Percentiles rank a stretch among this genome's conserved stretches.
Evolutionary conservation across 2,113 vertebrate species (phyloP).

Genomic region (Periophthalmodon schlosseri): DNA sequence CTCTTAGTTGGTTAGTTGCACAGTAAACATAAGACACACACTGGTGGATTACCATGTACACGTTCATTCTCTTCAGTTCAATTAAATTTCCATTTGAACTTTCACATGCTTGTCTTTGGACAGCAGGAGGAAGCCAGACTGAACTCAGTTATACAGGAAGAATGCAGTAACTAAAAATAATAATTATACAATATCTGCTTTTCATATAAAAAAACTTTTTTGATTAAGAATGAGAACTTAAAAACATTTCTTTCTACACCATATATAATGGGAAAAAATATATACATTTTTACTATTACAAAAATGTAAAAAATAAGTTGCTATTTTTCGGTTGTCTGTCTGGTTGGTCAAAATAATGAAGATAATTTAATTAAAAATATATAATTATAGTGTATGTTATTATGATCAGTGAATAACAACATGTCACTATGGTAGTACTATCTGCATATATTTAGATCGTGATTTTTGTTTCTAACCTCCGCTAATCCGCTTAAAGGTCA

Average conservation of each 20-base stretch:
- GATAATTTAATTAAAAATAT: slow-evolving; percentile 8
- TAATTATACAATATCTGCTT: not conserved
- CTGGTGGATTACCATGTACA: too few relatives aligned
- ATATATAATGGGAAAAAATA: not conserved
- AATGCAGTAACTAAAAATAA: not conserved
- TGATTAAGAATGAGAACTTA: not conserved
- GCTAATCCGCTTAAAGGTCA: not conserved
- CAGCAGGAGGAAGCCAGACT: not conserved
- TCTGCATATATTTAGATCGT: not conserved
- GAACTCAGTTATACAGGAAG: not conserved
- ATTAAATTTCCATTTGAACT: not conserved
- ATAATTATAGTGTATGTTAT: not conserved
- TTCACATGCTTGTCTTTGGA: not conserved
- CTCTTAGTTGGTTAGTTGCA: too few relatives aligned
- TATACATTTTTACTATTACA: not conserved
- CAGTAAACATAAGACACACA: too few relatives aligned
- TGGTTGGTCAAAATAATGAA: not conserved
- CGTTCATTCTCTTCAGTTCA: too few relatives aligned
- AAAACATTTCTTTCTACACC: not conserved
- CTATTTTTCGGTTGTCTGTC: slow-evolving; percentile 12
- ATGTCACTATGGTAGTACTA: not conserved
- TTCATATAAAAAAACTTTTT: not conserved
- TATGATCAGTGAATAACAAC: not conserved
- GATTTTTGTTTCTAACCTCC: slow-evolving; percentile 16
- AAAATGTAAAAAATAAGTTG: not conserved